Percentiles rank a stretch among this genome's conserved stretches.
phyloP scores from a whole-genome alignment of 1,140 invertebrate species.

The Drosophila pallidifrons region DNA sequence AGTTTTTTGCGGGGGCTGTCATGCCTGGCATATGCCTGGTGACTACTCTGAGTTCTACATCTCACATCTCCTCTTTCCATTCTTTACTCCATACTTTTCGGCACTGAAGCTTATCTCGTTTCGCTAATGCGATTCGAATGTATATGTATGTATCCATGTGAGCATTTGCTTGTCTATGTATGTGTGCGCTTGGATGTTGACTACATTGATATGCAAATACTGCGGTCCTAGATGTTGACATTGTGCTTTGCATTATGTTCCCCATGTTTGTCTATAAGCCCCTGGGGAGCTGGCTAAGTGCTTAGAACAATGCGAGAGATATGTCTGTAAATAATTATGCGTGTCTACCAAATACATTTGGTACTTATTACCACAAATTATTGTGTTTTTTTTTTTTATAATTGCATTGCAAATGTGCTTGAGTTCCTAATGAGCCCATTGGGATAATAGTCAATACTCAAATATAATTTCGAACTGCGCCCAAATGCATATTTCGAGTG shows the following conservation, averaged over 20 bases:
- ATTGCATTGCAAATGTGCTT: background rate
- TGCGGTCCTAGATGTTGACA: constrained; percentile 52
- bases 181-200: background rate
- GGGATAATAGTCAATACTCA: no score
- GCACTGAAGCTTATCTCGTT: constrained; percentile 57
- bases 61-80: constrained; percentile 8
- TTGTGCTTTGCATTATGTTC: constrained; percentile 34
- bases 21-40: constrained; percentile 21
- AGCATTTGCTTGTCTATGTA: background rate
- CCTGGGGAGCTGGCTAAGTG: background rate
- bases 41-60: background rate
- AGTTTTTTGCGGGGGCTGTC: constrained; percentile 20
- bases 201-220: constrained; percentile 72
- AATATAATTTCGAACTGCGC: no score
- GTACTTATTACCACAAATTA: background rate
- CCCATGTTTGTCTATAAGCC: background rate
- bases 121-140: constrained; percentile 23
- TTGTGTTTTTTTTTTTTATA: background rate
- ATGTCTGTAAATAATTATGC: background rate
- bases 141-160: background rate
- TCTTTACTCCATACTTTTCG: constrained; percentile 57
- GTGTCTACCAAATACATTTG: background rate
- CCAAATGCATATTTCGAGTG: no score
- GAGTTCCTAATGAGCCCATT: background rate
- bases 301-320: background rate